Base-by-base conservation (phyloP, 2,113 vertebrate genomes). In the Furnarius figulus region DNA sequence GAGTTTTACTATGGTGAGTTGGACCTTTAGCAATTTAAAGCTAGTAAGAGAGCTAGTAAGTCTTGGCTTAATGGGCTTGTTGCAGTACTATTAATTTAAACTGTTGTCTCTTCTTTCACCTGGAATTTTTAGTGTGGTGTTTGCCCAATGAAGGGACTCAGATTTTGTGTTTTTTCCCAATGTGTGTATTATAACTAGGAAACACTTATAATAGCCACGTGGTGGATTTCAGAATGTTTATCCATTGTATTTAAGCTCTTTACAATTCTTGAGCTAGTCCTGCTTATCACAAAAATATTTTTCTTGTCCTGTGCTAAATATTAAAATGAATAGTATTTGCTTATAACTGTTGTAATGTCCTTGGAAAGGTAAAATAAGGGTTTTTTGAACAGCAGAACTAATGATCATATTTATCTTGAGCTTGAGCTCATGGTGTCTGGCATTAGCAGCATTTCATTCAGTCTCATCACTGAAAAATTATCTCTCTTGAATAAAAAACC, bases 1-100 rank as follows among this genome's bases (percentile, higher is more conserved):
- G 99, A 99, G 95, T 99, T 99, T 98, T 99, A 99, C 98, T 99
- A 99, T 0, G 99, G 99, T 99, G 93, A 95, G 98, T 74, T 93
- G 55, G 56, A 72, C 30, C 71, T 84, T 75, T 12, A 71, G 46
- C 61, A 82, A 40, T 68, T 90, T 72, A 85, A 76, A 85, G 66
- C 56, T 58, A 15, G 3, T 59, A 52, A 89, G 27, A 85, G 75
- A 85, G 66, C 56, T 58, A 15, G 3, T 59, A 52, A 89, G 27
- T 71, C 55, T 86, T 88, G 35, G 18, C 42, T 71, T 83, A 70
- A 46, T 70, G 62, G 30, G 3, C 42, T 76, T 77, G 28, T 66
- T 66, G 75, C 63, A 66, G 72, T 72, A 83, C 56, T 35, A 28
- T 12, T 50, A 16, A 22, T 35, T 90, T 92, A 40, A 76, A 39